Conservation (phyloP, 2,888 invertebrate genomes). For the Aspidapion aeneum region DNA sequence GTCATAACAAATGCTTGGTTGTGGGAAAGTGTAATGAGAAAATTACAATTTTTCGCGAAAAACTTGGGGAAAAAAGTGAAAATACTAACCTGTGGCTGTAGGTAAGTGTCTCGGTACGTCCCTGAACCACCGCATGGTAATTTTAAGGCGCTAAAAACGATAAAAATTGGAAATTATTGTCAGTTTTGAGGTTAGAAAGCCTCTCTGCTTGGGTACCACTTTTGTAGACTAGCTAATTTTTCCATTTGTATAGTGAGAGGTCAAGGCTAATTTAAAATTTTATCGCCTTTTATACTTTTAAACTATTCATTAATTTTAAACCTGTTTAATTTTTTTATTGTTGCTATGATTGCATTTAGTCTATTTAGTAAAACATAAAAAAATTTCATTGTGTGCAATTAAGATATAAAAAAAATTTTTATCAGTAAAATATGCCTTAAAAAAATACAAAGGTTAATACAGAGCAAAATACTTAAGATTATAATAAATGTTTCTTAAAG, state of each 20-base stretch:
- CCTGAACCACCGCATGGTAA: conserved; percentile 23
- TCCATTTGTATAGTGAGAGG: background rate
- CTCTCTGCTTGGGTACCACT: background rate
- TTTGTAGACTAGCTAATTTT: too few relatives aligned
- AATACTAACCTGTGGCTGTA: conserved; percentile 27
- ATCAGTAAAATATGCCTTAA: too few relatives aligned
- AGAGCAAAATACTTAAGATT: too few relatives aligned
- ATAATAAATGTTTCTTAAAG: too few relatives aligned
- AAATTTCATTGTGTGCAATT: too few relatives aligned
- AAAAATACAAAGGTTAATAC: too few relatives aligned
- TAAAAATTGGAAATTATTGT: conserved; percentile 5
- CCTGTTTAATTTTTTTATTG: too few relatives aligned
- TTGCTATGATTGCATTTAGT: too few relatives aligned
- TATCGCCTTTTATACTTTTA: background rate
- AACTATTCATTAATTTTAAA: background rate
- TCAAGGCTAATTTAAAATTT: background rate
- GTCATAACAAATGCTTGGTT: background rate
- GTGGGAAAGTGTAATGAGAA: conserved; percentile 17
- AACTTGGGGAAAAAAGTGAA: conserved; percentile 12
- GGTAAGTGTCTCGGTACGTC: conserved; percentile 30
- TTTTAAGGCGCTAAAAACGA: background rate
- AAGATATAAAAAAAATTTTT: too few relatives aligned
- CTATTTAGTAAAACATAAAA: too few relatives aligned
- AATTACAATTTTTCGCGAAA: conserved; percentile 11
- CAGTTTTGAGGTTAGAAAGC: background rate